These are phyloP conservation scores for Pomatostomus ruficeps DNA, from an alignment of 2,113 vertebrate species.

Conservation along the genomic window DNA sequence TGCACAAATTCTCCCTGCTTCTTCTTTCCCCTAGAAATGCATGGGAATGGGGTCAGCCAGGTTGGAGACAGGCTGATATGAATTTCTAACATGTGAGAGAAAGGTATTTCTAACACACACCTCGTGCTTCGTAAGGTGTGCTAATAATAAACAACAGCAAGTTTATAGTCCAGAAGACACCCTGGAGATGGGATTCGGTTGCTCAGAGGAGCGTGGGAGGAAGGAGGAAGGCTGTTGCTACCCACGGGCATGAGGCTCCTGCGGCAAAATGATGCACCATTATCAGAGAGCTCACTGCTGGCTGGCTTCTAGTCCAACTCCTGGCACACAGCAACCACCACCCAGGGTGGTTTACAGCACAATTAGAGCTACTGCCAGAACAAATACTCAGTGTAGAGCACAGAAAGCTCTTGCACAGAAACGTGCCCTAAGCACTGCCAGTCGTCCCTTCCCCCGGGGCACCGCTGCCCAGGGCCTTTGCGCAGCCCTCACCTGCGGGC, in stretches of 20 bases:
- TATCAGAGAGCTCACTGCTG: neutral
- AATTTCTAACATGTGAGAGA: neutral
- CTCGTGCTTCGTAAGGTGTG: neutral
- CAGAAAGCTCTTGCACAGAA: neutral
- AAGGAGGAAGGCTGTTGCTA: neutral
- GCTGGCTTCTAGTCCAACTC: neutral
- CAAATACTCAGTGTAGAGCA: neutral
- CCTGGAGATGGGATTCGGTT: neutral
- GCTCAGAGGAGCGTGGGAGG: neutral
- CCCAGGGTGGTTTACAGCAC: neutral
- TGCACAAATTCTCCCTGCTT: fast-evolving
- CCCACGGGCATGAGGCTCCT: neutral
- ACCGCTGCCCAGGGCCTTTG: neutral
- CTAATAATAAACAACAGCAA: neutral
- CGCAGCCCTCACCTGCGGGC: neutral
- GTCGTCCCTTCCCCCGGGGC: fast-evolving
- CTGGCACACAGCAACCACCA: neutral
- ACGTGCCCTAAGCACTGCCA: neutral
- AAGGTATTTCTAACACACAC: neutral
- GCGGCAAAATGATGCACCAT: neutral
- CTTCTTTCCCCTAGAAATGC: neutral
- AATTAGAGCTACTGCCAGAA: neutral
- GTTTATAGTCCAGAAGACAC: neutral
- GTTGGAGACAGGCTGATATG: neutral
- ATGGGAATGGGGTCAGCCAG: neutral